These are phyloP conservation scores for Planiliza haematocheilus DNA, from an alignment of 2,113 vertebrate species.

Conservation along the genomic window DNA sequence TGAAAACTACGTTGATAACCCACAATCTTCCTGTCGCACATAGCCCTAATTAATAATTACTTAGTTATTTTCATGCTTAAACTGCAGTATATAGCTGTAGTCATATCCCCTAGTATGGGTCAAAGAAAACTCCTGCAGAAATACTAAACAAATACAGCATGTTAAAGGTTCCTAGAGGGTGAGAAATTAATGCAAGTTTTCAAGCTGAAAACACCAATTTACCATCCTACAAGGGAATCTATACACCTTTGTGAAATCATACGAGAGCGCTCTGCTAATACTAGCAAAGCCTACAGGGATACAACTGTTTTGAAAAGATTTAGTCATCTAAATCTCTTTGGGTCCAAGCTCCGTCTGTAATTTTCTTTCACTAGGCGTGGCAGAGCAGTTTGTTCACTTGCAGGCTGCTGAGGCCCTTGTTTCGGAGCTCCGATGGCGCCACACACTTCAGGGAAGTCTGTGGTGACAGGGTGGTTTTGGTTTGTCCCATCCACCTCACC, in stretches of 20 bases:
- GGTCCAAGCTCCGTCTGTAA: neutral
- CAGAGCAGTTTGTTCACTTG: constrained; percentile 62
- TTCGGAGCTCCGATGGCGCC: constrained; percentile 69
- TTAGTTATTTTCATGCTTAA: neutral
- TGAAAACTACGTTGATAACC: constrained; percentile 17
- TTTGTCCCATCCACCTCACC: constrained; percentile 75
- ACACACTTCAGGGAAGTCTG: constrained; percentile 65
- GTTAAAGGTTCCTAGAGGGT: too few species aligned
- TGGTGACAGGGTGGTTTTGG: constrained; percentile 62
- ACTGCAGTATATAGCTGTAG: neutral
- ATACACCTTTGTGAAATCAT: too few species aligned
- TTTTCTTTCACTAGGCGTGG: constrained; percentile 35
- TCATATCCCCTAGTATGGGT: too few species aligned
- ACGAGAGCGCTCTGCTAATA: too few species aligned
- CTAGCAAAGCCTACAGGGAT: too few species aligned
- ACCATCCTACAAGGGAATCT: too few species aligned
- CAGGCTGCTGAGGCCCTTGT: constrained; percentile 73
- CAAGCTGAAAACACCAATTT: too few species aligned
- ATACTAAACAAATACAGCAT: too few species aligned
- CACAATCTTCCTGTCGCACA: neutral
- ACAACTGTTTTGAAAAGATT: neutral
- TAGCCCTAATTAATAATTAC: neutral
- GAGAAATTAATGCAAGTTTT: too few species aligned
- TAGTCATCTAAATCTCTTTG: constrained; percentile 1
- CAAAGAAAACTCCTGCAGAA: too few species aligned